These are phyloP conservation scores for Callosobruchus maculatus DNA, from an alignment of 2,888 invertebrate species.

Conservation along the genomic window DNA sequence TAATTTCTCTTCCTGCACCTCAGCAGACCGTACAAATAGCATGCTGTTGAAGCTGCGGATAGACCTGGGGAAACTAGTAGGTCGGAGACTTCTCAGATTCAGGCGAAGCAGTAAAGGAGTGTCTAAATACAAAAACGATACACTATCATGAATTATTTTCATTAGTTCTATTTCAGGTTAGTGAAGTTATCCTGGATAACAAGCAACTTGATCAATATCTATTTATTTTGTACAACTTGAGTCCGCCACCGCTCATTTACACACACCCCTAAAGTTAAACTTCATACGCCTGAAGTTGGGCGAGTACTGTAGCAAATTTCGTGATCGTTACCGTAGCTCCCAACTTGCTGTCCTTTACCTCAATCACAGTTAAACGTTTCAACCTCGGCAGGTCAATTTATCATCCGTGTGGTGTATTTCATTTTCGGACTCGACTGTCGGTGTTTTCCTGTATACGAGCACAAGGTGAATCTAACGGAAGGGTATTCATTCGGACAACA, in stretches of 20 bases:
- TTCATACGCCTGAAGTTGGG: not conserved
- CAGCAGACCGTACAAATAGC: no score
- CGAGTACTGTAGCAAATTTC: not conserved
- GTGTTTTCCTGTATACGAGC: not conserved
- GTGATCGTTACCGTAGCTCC: not conserved
- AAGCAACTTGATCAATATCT: no score
- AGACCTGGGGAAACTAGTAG: no score
- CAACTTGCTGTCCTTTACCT: not conserved
- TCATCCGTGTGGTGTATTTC: not conserved
- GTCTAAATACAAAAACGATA: no score
- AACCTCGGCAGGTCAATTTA: not conserved
- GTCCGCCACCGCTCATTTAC: not conserved
- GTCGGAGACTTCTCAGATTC: no score
- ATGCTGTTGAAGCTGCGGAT: no score
- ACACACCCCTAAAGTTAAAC: not conserved
- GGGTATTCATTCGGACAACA: not conserved
- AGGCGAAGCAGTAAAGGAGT: no score
- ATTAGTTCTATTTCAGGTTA: no score
- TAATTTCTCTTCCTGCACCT: no score
- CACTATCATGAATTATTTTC: no score
- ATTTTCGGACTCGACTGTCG: not conserved
- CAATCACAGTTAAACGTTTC: not conserved
- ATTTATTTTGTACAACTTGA: not conserved
- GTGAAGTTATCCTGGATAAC: no score
- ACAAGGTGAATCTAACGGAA: not conserved